Base-by-base conservation (phyloP, 30 jellyfish, hydroid and myxozoan genomes). In the Turritopsis dohrnii region DNA sequence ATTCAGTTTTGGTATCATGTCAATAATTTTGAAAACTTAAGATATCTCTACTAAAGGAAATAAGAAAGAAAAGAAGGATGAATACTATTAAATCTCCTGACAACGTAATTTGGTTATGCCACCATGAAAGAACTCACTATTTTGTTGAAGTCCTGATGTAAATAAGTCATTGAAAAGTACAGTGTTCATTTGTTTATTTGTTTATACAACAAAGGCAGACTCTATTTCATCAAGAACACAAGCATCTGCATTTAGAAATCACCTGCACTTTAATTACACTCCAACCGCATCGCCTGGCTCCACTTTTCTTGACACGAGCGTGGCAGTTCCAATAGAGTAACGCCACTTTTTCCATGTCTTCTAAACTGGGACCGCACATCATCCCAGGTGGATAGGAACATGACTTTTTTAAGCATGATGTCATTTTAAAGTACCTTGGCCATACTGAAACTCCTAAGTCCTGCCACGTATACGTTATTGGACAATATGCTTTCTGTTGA, bases 281-380 rank as follows among this genome's bases (percentile, higher is more conserved):
- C 77, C 77, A 69, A 17, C 77, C 77, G 77, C 77, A 69, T 69
- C 30, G 77, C 0, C 31, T 69, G 16, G 77, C 77, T 19, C 77
- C 77, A 69, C 77, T 69, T 69, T 69, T 69, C 30, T 69, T 69
- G 19, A 69, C 77, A n/a, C 77, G 28, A 0, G 77, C 77, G 22
- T 69, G 77, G 19, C 77, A 69, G 19, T 69, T 69, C 77, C 77
- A 69, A 0, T 69, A 69, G 17, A 69, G 30, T 27, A 69, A 69
- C 16, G 77, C 28, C 0, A 69, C 77, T 69, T 23, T 23, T n/a
- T 69, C 31, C 77, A 69, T 69, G 9, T 69, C 77, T n/a, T 69
- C 30, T 69, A 23, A n/a, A 27, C 30, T 1, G 16, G 28, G 77
- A 7, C 77, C 77, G 19, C 77, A 69, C 30, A n/a, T 69, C 77